These are phyloP conservation scores for Chloroceryle inda DNA, from an alignment of 2,797 vertebrate species.

Conservation along the genomic window DNA sequence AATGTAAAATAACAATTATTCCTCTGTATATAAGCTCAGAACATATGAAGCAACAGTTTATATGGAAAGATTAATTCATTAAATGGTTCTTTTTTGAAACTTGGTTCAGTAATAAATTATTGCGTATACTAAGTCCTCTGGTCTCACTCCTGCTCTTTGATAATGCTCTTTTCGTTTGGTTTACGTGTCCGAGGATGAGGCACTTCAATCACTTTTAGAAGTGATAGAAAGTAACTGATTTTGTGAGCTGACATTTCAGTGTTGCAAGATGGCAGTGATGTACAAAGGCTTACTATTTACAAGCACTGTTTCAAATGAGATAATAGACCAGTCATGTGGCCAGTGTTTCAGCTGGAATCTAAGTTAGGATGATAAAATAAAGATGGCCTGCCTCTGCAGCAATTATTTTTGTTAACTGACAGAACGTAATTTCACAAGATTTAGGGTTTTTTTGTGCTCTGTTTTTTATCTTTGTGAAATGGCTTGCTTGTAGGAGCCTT, in stretches of 20 bases:
- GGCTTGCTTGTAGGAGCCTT: neutral
- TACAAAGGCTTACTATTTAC: neutral
- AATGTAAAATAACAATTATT: neutral
- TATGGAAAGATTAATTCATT: neutral
- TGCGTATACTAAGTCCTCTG: neutral
- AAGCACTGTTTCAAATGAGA: neutral
- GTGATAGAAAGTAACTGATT: neutral
- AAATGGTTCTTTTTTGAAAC: neutral
- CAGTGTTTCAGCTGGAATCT: neutral
- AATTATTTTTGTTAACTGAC: neutral
- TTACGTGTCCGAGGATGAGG: neutral
- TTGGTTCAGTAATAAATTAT: neutral
- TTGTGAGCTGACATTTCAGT: neutral
- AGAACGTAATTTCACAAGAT: neutral
- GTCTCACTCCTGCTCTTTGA: neutral
- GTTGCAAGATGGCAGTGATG: neutral
- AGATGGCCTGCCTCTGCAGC: neutral
- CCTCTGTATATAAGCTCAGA: neutral
- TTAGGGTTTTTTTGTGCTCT: neutral
- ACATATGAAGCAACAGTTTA: neutral
- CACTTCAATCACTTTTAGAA: neutral
- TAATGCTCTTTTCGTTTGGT: neutral
- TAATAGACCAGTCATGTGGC: neutral
- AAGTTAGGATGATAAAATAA: neutral
- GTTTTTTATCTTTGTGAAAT: neutral